phyloP scores from a whole-genome alignment of 2,797 vertebrate genomes.

The Tachyglossus aculeatus region DNA sequence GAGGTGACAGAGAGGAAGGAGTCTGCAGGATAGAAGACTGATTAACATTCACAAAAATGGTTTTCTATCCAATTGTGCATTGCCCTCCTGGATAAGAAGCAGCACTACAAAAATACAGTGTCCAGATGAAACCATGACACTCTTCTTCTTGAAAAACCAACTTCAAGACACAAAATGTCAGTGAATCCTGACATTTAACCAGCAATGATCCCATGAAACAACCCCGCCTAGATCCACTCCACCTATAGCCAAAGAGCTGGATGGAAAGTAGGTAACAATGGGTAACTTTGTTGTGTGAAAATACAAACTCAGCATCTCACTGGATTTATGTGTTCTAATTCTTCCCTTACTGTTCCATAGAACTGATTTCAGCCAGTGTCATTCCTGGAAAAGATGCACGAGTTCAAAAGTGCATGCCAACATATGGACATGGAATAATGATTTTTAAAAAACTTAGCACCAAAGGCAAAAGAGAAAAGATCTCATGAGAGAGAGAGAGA shows the following conservation, averaged over 20 bases:
- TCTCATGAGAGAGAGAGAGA: slow-evolving; percentile 54
- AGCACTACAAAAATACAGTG: too few species aligned
- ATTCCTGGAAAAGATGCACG: slow-evolving; percentile 43
- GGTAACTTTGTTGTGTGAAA: slow-evolving; percentile 48
- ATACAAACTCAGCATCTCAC: slow-evolving; percentile 38
- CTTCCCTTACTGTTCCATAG: slow-evolving; percentile 33
- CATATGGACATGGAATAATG: slow-evolving; percentile 68
- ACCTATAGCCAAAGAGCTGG: neutral
- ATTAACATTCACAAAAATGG: too few species aligned
- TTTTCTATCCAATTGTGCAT: too few species aligned
- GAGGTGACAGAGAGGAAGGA: too few species aligned
- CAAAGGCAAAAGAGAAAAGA: slow-evolving; percentile 66
- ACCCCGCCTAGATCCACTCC: neutral
- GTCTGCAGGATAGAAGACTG: too few species aligned
- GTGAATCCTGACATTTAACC: too few species aligned
- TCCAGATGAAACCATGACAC: too few species aligned
- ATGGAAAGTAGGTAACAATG: slow-evolving; percentile 34
- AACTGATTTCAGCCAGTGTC: slow-evolving; percentile 30
- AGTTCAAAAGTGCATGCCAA: slow-evolving; percentile 61
- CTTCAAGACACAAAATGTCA: too few species aligned
- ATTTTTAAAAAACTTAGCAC: slow-evolving; percentile 67
- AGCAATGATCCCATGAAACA: too few species aligned
- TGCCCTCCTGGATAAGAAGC: too few species aligned
- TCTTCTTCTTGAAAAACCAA: too few species aligned
- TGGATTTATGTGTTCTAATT: slow-evolving; percentile 31